Evolutionary conservation across 2,888 invertebrate genomes (phyloP), one percentile per base, ranked within the genome.

Genomic region (Cinara cedri): DNA sequence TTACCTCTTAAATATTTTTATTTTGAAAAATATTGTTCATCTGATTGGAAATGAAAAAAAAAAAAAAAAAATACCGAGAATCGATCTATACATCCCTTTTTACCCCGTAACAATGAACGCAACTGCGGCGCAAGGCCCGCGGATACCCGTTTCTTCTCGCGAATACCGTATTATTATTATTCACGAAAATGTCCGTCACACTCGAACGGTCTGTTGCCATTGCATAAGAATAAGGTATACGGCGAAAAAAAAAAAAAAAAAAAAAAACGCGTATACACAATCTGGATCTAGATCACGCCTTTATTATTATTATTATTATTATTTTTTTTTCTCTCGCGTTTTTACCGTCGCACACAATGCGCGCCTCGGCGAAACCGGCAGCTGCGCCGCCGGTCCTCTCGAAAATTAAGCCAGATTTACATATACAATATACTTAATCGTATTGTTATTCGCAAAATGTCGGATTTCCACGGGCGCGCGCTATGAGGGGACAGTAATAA

Each of bases 381-480:
- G n/a, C n/a, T n/a, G n/a, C n/a, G 78, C 78, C 60, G 78, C 78
- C 60, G 78, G 78, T 60, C 57, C 68, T 68, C 60, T 78, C 60
- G 49, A 78, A 78, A 78, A 78, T 78, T 78, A 78, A 78, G 78
- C 78, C 78, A 78, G 78, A 78, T 78, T 78, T 78, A 78, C 78
- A 78, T 78, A 76, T 44, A 75, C 57, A 57, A 68, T 68, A 34
- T 4, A 4, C 34, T 4, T 34, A 34, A 3, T 4, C 6, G 6
- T 57, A 60, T 78, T 78, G 76, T 78, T 78, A 78, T 78, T 78
- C 78, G 60, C 68, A 57, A 76, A 76, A 76, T 66, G 76, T 66
- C 76, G 66, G 76, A 66, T 76, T 76, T 76, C 49, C 49, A 3
- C 1, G 55, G 11, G n/a, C 13, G 26, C 3, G 60, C 4, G 24